phyloP scores from a whole-genome alignment of 2,113 vertebrate species.

The Pelodiscus sinensis region DNA sequence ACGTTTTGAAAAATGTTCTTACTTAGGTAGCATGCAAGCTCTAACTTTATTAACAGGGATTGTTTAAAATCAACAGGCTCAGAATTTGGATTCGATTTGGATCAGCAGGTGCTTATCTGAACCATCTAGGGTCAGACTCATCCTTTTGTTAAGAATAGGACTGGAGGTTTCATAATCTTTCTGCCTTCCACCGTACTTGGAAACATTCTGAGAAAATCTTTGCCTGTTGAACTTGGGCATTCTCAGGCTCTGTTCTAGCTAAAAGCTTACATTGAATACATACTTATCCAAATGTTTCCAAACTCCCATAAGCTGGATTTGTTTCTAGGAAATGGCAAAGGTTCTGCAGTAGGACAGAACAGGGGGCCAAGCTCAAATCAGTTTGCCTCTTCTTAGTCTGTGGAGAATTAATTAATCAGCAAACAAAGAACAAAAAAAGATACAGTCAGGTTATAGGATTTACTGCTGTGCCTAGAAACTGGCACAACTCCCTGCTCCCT shows the following conservation, averaged over 20 bases:
- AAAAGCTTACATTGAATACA: neutral
- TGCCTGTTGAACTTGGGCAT: neutral
- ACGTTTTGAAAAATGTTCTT: neutral
- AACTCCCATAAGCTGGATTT: neutral
- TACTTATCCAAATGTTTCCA: neutral
- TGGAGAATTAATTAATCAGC: neutral
- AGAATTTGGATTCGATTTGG: rapidly evolving
- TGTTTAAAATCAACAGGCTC: neutral
- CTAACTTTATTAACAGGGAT: neutral
- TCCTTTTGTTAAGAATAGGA: neutral
- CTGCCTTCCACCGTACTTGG: neutral
- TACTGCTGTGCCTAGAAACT: neutral
- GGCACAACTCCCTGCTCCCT: neutral
- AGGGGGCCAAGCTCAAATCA: neutral
- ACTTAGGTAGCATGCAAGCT: rapidly evolving
- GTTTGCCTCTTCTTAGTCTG: neutral
- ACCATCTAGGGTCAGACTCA: neutral
- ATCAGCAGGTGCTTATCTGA: neutral
- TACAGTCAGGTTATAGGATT: neutral
- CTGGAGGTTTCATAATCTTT: neutral
- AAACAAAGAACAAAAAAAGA: neutral
- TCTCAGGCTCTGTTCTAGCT: neutral
- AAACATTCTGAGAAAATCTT: neutral
- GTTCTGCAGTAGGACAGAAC: neutral
- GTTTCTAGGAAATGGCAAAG: neutral